Evolutionary conservation across 1,140 invertebrate genomes (phyloP), one percentile per base, ranked within the genome.

Genomic region (Anastrepha obliqua): DNA sequence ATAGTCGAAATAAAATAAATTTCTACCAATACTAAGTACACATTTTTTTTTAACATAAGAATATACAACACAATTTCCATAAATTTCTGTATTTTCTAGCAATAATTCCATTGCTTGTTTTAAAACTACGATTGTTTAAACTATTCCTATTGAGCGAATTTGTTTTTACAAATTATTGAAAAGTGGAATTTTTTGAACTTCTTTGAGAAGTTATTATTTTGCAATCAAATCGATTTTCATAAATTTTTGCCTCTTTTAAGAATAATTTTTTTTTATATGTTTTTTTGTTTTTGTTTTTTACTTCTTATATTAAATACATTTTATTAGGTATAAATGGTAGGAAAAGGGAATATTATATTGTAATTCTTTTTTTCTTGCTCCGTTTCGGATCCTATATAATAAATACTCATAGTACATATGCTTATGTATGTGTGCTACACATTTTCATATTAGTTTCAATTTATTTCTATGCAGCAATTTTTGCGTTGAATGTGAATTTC

Each of bases 121-220:
- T 20, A 42, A 20, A 47, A 4, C 55, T 44, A 20, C 6, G 29
- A 13, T 29, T 85, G 70, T 86, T 65, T n/a, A 20, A 44, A 44
- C 42, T 58, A 59, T 20, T 85, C 47, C 44, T 86, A 88, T 55
- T 74, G 91, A 92, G 91, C 91, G 91, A 92, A 92, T 92, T 92
- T 91, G 91, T 92, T 91, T 90, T 91, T 91, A 92, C 44, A 91
- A 92, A 62, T 90, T 89, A 90, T 89, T 89, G 89, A 89, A 87
- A 89, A 90, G 17, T 87, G 86, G 88, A 88, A 87, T 70, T 87
- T 65, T 20, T 7, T 17, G 11, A 74, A 85, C 91, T 92, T 92
- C 91, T 92, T 92, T 89, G 70, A 92, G 91, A 92, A 91, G 90
- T 89, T 89, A 4, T 81, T 29, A 81, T 51, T 51, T 47, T n/a